Conservation (phyloP, 2,797 vertebrate genomes). For the Myripristis jacobus region DNA sequence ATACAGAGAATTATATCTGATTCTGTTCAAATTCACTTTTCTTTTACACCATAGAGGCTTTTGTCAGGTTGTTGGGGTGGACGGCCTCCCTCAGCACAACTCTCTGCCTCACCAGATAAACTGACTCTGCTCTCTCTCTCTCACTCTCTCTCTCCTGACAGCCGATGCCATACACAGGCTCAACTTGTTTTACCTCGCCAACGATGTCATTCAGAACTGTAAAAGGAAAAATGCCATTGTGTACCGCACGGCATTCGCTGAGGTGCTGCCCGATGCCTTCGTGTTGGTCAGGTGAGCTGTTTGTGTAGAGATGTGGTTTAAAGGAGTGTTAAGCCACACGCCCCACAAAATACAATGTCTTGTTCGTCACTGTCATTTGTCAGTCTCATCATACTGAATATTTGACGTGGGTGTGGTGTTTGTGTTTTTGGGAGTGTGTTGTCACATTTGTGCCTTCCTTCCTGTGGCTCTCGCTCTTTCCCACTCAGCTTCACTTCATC, state of each 20-base stretch:
- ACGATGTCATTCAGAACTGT: slow-evolving; percentile 98
- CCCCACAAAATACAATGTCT: too few relatives aligned
- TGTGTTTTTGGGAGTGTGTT: neutral
- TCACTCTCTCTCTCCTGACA: slow-evolving; percentile 62
- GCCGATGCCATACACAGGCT: slow-evolving; percentile 90
- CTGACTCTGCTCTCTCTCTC: slow-evolving; percentile 22
- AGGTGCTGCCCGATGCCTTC: slow-evolving; percentile 92
- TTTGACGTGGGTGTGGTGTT: neutral
- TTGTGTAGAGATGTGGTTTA: neutral
- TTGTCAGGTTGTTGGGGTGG: neutral
- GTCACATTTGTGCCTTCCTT: neutral
- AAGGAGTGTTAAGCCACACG: neutral
- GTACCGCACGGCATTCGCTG: slow-evolving; percentile 93
- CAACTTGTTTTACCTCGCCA: slow-evolving; percentile 96
- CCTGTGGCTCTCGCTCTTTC: neutral
- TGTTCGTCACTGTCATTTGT: neutral
- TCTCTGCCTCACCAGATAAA: neutral
- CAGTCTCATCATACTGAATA: neutral
- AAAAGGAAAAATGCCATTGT: slow-evolving; percentile 96
- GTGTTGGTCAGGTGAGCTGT: slow-evolving; percentile 90
- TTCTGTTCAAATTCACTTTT: neutral
- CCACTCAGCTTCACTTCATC: neutral
- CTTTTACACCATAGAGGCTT: neutral
- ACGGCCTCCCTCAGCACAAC: neutral
- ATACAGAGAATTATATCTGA: neutral